Base-by-base conservation (phyloP, 2,113 vertebrate species). In the Baryphthengus martii region DNA sequence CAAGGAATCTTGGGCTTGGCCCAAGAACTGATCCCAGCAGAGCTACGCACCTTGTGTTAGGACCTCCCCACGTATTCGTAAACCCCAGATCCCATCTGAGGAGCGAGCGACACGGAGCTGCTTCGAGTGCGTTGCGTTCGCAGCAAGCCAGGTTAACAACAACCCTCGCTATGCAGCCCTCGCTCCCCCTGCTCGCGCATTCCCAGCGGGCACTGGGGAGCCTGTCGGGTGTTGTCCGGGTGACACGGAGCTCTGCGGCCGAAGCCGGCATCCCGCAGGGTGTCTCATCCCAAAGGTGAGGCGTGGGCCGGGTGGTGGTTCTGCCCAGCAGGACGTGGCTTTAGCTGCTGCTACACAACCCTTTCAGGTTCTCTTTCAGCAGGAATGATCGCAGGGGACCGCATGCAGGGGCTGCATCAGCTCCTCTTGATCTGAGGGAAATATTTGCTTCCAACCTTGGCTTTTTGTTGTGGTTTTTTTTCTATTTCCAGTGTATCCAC, bases 401-500 rank as follows among this genome's bases (percentile, higher is more conserved):
- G 13, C 4, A 13, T 24, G 44, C 4, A 7, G 19, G 19, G 33
- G 11, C 23, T 62, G 45, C n/a, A 85, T 68, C 21, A 39, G 21
- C 55, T 56, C 52, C 15, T 80, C 15, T 92, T 59, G 35, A 23
- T 47, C 61, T 11, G 24, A 72, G 37, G 11, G 19, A 62, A 91
- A 72, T n/a, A 8, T 35, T 49, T 91, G 37, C 39, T 76, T 37
- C 61, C 96, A 39, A 95, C 70, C 85, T 73, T 74, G 17, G n/a
- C 49, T 63, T 92, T 53, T n/a, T n/a, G n/a, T n/a, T n/a, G n/a
- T n/a, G n/a, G 88, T 45, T 61, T 73, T 91, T 62, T 88, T 47
- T 84, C 50, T 89, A 23, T 95, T 72, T 88, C 59, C 97, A 99
- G 99, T 99, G 99, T 96, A 99, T 99, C 81, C 99, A 99, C 93